Conservation (phyloP, 2,797 vertebrate genomes). For the Catostomus latipinnis region DNA sequence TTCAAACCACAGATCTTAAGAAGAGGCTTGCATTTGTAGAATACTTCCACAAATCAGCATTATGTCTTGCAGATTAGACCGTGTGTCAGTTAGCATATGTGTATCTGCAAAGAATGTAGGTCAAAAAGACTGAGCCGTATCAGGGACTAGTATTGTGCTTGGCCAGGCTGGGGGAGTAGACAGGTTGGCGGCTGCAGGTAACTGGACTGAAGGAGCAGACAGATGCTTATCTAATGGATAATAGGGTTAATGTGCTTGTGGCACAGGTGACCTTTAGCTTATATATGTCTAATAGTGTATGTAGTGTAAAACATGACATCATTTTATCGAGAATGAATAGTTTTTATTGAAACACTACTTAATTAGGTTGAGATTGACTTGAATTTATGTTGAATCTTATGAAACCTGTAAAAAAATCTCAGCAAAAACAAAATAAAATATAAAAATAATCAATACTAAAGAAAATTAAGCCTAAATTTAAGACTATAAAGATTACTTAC, state of each 20-base stretch:
- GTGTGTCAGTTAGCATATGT: slow-evolving; percentile 18
- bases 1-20: background rate
- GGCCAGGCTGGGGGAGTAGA: background rate
- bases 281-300: background rate
- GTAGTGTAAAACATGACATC: background rate
- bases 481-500: too few relatives aligned
- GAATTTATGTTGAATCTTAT: too few relatives aligned
- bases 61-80: background rate
- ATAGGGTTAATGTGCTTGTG: slow-evolving; percentile 34
- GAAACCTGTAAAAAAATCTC: too few relatives aligned
- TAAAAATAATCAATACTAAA: too few relatives aligned
- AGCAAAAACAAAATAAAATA: too few relatives aligned
- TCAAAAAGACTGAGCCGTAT: slow-evolving; percentile 15
- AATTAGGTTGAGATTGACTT: too few relatives aligned
- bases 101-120: slow-evolving; percentile 28
- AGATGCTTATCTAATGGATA: slow-evolving; percentile 38
- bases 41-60: slow-evolving; percentile 17
- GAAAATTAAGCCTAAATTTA: too few relatives aligned
- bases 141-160: background rate
- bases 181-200: slow-evolving; percentile 40
- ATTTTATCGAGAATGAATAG: background rate
- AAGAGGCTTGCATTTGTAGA: background rate
- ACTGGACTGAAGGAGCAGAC: slow-evolving; percentile 24
- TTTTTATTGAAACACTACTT: too few relatives aligned
- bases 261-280: slow-evolving; percentile 21